Evolutionary conservation across 2,888 invertebrate genomes (phyloP).

Genomic region (Eilema griseolum): DNA sequence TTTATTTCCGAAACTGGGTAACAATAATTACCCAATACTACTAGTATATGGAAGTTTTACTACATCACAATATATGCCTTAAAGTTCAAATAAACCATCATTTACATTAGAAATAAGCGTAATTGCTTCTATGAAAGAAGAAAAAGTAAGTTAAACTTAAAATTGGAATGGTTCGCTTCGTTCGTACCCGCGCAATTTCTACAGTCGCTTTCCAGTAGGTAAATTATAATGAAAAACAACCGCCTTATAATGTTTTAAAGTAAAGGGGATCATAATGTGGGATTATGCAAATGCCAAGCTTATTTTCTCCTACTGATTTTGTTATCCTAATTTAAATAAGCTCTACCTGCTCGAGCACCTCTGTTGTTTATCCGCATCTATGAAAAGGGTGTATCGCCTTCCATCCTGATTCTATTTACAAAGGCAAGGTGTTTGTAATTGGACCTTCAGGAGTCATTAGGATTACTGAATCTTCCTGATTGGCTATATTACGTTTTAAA

Average conservation of each 20-base stretch:
- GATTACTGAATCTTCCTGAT: constrained; percentile 28
- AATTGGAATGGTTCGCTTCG: constrained; percentile 37
- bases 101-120: no score
- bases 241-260: constrained; percentile 37
- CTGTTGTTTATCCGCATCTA: constrained; percentile 54
- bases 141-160: constrained; percentile 34
- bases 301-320: constrained; percentile 42
- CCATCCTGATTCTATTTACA: constrained; percentile 48
- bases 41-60: no score
- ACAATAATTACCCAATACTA: no score
- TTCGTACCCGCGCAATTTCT: constrained; percentile 21
- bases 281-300: constrained; percentile 62
- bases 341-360: constrained; percentile 10
- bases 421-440: constrained; percentile 57
- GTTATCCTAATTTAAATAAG: constrained; percentile 58
- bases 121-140: background rate
- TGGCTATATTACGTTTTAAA: constrained; percentile 14
- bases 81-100: no score
- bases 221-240: constrained; percentile 28
- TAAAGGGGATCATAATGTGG: constrained; percentile 37
- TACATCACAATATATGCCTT: no score
- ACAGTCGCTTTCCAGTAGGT: constrained; percentile 19
- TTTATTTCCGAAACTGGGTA: no score
- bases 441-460: constrained; percentile 50
- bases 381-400: constrained; percentile 54